These are phyloP conservation scores for Drosophila pruinosa DNA, from an alignment of 1,140 invertebrate genomes.

Conservation along the genomic window DNA sequence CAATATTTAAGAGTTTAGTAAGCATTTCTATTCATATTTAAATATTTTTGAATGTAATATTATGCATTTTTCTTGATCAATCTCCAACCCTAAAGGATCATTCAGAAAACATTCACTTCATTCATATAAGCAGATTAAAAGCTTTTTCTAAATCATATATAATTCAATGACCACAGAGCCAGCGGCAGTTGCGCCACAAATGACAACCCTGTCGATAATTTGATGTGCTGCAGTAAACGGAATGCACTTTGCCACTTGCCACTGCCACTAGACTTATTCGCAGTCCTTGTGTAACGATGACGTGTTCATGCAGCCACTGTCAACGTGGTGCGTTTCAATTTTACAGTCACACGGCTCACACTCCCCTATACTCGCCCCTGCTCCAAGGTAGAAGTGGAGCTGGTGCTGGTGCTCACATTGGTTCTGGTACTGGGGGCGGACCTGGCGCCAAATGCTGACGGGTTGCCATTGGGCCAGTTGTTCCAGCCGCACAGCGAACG, in stretches of 20 bases:
- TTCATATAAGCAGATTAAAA: no score
- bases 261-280: neutral
- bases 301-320: conserved; percentile 71
- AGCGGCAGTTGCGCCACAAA: neutral
- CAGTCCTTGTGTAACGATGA: conserved; percentile 38
- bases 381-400: neutral
- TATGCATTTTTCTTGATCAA: neutral
- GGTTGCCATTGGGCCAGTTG: conserved; percentile 47
- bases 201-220: conserved; percentile 52
- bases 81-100: no score
- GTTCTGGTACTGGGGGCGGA: neutral
- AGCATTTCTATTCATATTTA: no score
- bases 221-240: conserved; percentile 1
- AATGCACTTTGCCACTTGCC: conserved; percentile 13
- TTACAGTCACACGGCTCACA: conserved; percentile 37
- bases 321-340: conserved; percentile 60
- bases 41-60: no score
- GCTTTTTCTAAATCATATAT: neutral
- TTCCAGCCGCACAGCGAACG: conserved; percentile 56
- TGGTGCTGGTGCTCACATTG: conserved; percentile 45
- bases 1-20: no score
- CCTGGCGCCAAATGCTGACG: conserved; percentile 64
- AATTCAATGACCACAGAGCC: neutral
- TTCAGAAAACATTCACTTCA: no score
- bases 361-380: neutral